These are phyloP conservation scores for Propithecus deckenii DNA, from an alignment of 2,797 vertebrate genomes.

Conservation along the genomic window DNA sequence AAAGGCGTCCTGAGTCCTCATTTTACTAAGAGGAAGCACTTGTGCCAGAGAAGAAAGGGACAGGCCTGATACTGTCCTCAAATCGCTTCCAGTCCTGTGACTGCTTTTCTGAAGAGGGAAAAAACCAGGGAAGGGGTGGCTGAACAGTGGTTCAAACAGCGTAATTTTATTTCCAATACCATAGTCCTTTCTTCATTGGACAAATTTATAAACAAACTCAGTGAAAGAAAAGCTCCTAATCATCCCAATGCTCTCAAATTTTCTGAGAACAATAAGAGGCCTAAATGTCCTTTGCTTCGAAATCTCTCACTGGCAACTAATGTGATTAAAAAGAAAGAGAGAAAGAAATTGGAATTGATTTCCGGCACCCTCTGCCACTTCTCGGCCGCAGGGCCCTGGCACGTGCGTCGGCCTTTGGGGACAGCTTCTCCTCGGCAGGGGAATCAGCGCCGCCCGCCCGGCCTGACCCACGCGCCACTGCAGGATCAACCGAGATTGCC, in stretches of 20 bases:
- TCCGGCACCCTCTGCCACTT: neutral
- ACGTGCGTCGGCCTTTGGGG: neutral
- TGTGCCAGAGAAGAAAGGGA: neutral
- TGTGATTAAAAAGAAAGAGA: neutral
- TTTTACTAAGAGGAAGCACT: neutral
- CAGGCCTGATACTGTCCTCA: neutral
- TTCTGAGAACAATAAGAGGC: neutral
- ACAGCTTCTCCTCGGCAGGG: neutral
- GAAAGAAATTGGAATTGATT: neutral
- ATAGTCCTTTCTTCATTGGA: neutral
- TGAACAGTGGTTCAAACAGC: neutral
- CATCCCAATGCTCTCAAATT: neutral
- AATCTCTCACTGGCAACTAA: neutral
- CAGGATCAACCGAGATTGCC: neutral
- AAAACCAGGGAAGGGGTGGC: neutral
- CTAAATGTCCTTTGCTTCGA: neutral
- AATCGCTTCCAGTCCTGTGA: neutral
- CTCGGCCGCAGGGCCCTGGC: neutral
- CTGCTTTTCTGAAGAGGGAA: neutral
- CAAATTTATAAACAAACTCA: neutral
- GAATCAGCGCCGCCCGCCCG: neutral
- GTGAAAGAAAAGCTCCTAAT: neutral
- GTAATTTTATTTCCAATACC: neutral
- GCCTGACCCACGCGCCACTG: fast-evolving
- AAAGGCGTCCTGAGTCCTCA: neutral